Conservation (phyloP, 1,140 invertebrate genomes). For the Charaxes varanes region DNA sequence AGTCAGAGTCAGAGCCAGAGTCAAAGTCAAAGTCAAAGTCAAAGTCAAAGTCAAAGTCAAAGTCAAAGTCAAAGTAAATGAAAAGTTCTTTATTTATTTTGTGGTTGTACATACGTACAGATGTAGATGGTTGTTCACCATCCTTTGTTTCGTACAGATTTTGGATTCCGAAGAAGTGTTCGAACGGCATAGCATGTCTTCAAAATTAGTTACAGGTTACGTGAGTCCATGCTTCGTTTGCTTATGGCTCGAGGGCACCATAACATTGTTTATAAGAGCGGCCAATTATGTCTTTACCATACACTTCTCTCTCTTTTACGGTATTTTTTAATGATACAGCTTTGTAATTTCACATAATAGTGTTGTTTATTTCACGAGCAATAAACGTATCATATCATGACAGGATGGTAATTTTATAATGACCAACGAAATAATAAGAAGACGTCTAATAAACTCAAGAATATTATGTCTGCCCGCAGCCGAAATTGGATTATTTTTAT, state of each 20-base stretch:
- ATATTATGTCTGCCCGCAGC: too few species aligned
- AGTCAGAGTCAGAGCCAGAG: too few species aligned
- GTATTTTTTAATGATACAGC: slow-evolving; percentile 47
- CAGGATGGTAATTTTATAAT: slow-evolving; percentile 1
- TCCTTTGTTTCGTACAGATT: too few species aligned
- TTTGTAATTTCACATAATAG: slow-evolving; percentile 25
- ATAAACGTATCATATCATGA: slow-evolving; percentile 2
- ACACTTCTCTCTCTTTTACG: slow-evolving; percentile 43
- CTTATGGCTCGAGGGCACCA: slow-evolving; percentile 45
- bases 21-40: too few species aligned
- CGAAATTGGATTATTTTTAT: too few species aligned
- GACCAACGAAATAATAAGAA: too few species aligned
- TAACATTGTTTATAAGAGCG: slow-evolving; percentile 56
- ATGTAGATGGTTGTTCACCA: too few species aligned
- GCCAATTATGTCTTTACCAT: slow-evolving; percentile 63
- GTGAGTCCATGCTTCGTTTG: slow-evolving; percentile 61
- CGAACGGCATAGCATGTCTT: slow-evolving; percentile 28
- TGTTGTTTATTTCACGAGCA: slow-evolving; percentile 20
- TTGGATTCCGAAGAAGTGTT: too few species aligned
- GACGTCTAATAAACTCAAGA: not conserved
- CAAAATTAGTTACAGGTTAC: slow-evolving; percentile 32
- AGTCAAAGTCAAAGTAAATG: too few species aligned
- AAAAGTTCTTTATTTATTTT: too few species aligned
- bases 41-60: too few species aligned
- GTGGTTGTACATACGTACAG: too few species aligned